Evolutionary conservation across 2,888 invertebrate species (phyloP).

Genomic region (Drosophila helvetica): DNA sequence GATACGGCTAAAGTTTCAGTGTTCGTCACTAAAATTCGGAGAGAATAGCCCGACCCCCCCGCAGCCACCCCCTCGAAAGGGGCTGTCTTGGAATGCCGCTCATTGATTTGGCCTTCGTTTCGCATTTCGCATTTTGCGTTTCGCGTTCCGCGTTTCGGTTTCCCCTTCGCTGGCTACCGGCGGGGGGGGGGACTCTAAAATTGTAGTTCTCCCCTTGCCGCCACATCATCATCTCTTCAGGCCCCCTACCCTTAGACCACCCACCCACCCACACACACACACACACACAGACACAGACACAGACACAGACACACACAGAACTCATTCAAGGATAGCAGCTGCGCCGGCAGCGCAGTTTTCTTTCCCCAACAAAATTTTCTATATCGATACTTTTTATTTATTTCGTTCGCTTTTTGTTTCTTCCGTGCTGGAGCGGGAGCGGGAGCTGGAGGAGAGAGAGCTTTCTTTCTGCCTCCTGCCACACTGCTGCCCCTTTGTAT

Average conservation of each 20-base stretch:
- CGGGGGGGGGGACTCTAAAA: constrained; percentile 43
- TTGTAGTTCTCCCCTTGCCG: constrained; percentile 60
- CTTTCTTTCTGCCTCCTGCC: constrained; percentile 17
- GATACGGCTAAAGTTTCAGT: constrained; percentile 21
- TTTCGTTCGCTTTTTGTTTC: constrained; percentile 65
- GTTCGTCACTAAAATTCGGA: constrained; percentile 21
- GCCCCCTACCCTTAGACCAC: background rate
- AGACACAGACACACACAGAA: constrained; percentile 3
- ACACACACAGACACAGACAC: constrained; percentile 1
- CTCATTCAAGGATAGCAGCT: constrained; percentile 50
- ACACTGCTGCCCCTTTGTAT: constrained; percentile 7
- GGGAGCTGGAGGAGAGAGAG: background rate
- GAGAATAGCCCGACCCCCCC: background rate
- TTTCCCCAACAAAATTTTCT: constrained; percentile 54
- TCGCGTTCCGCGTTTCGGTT: background rate
- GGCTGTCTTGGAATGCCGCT: constrained; percentile 37
- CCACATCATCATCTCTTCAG: constrained; percentile 7
- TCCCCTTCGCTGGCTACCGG: too few relatives aligned
- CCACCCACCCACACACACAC: background rate
- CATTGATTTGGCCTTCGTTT: constrained; percentile 58
- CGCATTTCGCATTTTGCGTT: constrained; percentile 7
- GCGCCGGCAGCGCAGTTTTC: constrained; percentile 45
- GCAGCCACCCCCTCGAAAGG: too few relatives aligned
- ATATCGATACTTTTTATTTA: constrained; percentile 73
- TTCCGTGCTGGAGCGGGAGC: background rate